phyloP scores from a whole-genome alignment of 2,113 vertebrate genomes.

The Sardina pilchardus region DNA sequence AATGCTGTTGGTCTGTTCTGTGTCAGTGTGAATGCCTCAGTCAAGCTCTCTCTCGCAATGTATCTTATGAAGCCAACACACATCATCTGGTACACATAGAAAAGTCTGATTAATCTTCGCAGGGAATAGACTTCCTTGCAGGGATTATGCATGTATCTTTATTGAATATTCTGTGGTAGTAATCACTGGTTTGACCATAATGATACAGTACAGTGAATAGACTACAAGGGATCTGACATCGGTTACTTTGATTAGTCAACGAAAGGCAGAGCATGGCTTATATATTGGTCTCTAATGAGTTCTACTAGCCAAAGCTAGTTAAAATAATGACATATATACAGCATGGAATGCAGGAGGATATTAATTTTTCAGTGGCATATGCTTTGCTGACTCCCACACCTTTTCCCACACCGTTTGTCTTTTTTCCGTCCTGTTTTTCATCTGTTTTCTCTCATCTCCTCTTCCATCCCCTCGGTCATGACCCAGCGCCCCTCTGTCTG shows the following conservation, averaged over 20 bases:
- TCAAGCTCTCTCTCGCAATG: background rate
- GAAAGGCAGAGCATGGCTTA: background rate
- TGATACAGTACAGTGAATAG: too few species aligned
- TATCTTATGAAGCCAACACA: background rate
- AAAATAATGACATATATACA: background rate
- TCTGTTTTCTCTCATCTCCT: background rate
- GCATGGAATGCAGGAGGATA: background rate
- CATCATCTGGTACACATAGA: background rate
- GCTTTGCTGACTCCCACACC: background rate
- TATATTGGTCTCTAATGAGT: background rate
- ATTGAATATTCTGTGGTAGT: background rate
- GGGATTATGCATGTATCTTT: background rate
- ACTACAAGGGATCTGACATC: background rate
- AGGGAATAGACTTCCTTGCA: background rate
- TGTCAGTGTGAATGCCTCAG: background rate
- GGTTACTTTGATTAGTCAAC: background rate
- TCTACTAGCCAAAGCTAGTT: background rate
- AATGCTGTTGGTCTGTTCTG: background rate
- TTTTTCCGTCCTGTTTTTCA: background rate
- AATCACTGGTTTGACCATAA: too few species aligned
- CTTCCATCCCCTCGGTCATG: background rate
- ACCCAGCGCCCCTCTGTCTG: background rate
- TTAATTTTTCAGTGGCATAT: background rate
- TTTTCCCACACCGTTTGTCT: background rate
- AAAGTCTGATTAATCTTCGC: background rate